A percentile compares a stretch with the other conserved stretches of the same genome.
These are phyloP conservation scores for Choreutis nemorana DNA, from an alignment of 2,888 invertebrate genomes.

Conservation along the genomic window DNA sequence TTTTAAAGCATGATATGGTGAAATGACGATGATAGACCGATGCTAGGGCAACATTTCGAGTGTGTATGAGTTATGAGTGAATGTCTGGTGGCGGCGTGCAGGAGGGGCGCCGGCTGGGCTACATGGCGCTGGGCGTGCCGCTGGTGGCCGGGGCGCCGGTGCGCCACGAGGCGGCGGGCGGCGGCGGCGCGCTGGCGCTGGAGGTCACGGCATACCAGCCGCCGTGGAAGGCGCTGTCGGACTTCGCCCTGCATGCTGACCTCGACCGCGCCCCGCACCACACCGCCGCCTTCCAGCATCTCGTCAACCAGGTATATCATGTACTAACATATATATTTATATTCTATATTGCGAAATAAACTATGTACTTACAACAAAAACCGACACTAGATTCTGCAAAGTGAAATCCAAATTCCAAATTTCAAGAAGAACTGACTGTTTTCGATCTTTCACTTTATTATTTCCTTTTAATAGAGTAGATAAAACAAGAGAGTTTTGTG, in stretches of 20 bases:
- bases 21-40: no score
- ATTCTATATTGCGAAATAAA: no score
- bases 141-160: conserved; percentile 97
- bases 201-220: conserved; percentile 94
- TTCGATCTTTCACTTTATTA: no score
- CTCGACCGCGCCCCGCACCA: conserved; percentile 88
- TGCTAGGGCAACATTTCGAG: background rate
- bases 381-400: no score
- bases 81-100: conserved; percentile 35
- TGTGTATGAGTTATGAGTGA: background rate
- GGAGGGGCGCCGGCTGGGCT: conserved; percentile 94
- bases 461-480: no score
- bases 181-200: conserved; percentile 84
- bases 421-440: no score
- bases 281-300: conserved; percentile 93
- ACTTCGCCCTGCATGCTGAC: conserved; percentile 95
- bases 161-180: conserved; percentile 82
- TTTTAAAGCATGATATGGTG: no score
- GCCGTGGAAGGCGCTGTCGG: conserved; percentile 96
- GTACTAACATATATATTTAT: no score
- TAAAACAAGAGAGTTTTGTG: no score
- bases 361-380: no score
- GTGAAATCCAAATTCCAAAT: no score
- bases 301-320: conserved; percentile 86
- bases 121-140: conserved; percentile 96